Conservation (phyloP, 2,113 vertebrate genomes). For the Pyrgilauda ruficollis region DNA sequence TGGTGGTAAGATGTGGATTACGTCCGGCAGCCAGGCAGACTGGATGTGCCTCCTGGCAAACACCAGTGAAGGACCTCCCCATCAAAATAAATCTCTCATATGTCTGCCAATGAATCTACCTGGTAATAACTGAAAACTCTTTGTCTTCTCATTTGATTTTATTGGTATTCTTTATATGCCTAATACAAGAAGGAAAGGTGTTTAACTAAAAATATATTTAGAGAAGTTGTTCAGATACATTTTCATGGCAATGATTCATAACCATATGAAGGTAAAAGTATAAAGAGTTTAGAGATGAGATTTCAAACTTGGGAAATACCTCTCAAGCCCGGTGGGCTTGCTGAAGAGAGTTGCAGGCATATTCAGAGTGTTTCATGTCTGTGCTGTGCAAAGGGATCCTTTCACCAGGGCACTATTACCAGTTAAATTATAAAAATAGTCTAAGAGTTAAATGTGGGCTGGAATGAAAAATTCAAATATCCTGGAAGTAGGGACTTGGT, state of each 20-base stretch:
- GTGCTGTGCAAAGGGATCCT: background rate
- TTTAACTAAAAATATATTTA: background rate
- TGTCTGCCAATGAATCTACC: slow-evolving; percentile 82
- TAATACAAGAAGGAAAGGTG: background rate
- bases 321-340: background rate
- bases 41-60: slow-evolving; percentile 85
- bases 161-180: background rate
- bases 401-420: background rate
- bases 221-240: background rate
- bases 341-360: background rate
- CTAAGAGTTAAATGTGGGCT: background rate
- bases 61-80: slow-evolving; percentile 72
- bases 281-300: background rate
- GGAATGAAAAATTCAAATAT: background rate
- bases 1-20: slow-evolving; percentile 85
- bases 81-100: slow-evolving; percentile 84
- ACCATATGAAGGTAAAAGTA: background rate
- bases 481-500: background rate
- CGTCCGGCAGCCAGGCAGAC: slow-evolving; percentile 77
- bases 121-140: slow-evolving; percentile 56
- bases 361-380: background rate
- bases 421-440: background rate
- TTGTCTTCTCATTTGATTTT: background rate
- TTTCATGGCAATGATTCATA: background rate
- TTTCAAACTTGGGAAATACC: background rate